Base-by-base conservation (phyloP, 2,797 vertebrate genomes). In the Erithacus rubecula region DNA sequence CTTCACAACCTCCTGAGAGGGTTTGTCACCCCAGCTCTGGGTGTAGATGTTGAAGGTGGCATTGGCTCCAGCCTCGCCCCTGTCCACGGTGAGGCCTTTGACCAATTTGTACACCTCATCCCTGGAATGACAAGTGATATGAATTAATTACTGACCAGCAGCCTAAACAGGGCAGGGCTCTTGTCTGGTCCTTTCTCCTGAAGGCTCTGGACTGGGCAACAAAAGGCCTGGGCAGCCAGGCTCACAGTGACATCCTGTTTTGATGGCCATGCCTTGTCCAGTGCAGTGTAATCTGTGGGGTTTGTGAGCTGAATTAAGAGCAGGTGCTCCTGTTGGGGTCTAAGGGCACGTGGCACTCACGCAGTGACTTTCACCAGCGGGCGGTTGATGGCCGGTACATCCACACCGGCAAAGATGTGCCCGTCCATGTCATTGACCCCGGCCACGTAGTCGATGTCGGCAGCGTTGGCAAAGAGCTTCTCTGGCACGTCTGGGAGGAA, bases 341-440 rank as follows among this genome's bases (percentile, higher is more conserved):
- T 15, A 10, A 65, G 72, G 43, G 11, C 24, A 1, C 3, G 10
- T 30, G 10, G 32, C 20, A 63, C 97, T 97, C 95, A 99, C 98
- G 92, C n/a, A 0, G 97, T 62, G 52, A 99, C 97, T 16, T 95
- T 22, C 36, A 85, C 26, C 4, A 98, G 41, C 0, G 96, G 93
- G 46, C 72, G 88, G 94, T 99, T 98, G 76, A 99, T 24, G 8
- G 97, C 98, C 0, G 99, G 98, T 32, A 99, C 1, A 53, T 99
- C 99, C 0, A 99, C 0, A 3, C 92, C 95, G 5, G 98, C 97
- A 55, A 99, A 99, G 12, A 99, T 0, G 91, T 99, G 99, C 24
- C 98, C 99, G 0, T 99, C 99, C 99, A 99, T 99, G 97, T 99
- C 15, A 7, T 99, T 99, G 93, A 97, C 78, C 43, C 99, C 99